phyloP scores from a whole-genome alignment of 2,113 vertebrate species.

The Sapajus apella region DNA sequence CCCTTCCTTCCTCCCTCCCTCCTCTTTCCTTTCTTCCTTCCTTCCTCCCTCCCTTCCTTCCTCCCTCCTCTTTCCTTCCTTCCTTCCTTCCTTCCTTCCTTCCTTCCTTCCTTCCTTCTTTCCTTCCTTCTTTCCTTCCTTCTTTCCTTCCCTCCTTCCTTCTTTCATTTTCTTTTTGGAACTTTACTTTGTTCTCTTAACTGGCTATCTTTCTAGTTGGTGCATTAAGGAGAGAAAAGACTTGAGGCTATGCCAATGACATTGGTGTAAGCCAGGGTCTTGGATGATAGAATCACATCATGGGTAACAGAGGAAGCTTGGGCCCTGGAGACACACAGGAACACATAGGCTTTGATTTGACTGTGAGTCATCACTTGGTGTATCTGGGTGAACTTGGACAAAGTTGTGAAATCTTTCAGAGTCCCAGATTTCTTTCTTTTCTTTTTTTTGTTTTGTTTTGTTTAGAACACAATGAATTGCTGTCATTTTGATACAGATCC shows the following conservation, averaged over 20 bases:
- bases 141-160: too few relatives aligned
- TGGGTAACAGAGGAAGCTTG: background rate
- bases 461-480: slow-evolving; percentile 76
- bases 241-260: background rate
- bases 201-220: background rate
- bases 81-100: too few relatives aligned
- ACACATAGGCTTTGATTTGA: background rate
- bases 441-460: background rate
- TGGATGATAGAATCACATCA: background rate
- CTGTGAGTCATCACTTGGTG: background rate
- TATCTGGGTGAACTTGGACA: background rate
- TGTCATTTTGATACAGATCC: slow-evolving; percentile 81
- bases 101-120: too few relatives aligned
- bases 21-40: too few relatives aligned
- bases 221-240: background rate
- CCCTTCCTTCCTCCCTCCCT: too few relatives aligned
- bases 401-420: background rate
- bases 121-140: too few relatives aligned
- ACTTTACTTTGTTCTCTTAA: background rate
- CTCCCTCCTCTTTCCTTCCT: too few relatives aligned
- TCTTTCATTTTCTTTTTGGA: background rate
- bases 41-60: too few relatives aligned
- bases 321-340: background rate
- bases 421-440: background rate
- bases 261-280: background rate